A percentile compares a stretch with the other conserved stretches of the same genome.
Evolutionary conservation across 2,888 invertebrate genomes (phyloP).

Genomic region (Callinectes sapidus): DNA sequence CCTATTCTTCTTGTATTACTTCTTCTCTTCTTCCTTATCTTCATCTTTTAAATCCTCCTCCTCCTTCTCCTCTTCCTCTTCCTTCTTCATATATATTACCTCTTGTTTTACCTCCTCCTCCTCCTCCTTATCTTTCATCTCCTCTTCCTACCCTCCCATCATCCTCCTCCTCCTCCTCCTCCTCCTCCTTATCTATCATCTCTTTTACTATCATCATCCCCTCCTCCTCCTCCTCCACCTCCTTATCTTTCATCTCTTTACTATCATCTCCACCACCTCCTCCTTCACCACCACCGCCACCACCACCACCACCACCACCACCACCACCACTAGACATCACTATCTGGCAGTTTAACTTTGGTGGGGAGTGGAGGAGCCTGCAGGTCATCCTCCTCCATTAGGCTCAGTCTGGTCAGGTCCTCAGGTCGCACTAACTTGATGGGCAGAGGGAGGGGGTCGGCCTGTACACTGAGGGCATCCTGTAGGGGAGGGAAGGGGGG

Average conservation of each 20-base stretch:
- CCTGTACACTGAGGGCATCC: constrained; percentile 53
- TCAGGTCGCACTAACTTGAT: constrained; percentile 72
- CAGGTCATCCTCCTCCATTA: constrained; percentile 69
- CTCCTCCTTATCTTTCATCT: neutral
- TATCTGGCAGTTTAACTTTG: constrained; percentile 69
- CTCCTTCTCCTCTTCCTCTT: neutral
- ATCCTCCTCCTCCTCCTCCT: neutral
- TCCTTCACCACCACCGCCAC: neutral
- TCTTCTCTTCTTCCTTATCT: too few species aligned
- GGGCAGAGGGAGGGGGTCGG: constrained; percentile 56
- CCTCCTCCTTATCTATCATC: neutral
- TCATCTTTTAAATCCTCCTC: neutral
- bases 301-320: neutral
- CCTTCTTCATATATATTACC: neutral
- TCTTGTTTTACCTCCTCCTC: too few species aligned
- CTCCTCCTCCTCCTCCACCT: neutral
- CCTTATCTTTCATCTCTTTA: neutral
- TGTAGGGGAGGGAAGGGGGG: neutral
- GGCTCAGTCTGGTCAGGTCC: constrained; percentile 69
- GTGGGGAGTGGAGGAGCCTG: constrained; percentile 70
- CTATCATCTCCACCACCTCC: neutral
- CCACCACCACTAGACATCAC: constrained; percentile 45
- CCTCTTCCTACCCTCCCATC: neutral
- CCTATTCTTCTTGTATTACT: neutral
- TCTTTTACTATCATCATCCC: neutral